Evolutionary conservation across 2,113 vertebrate species (phyloP), one percentile per base, ranked within the genome.

Genomic region (Bubo blakistoni): DNA sequence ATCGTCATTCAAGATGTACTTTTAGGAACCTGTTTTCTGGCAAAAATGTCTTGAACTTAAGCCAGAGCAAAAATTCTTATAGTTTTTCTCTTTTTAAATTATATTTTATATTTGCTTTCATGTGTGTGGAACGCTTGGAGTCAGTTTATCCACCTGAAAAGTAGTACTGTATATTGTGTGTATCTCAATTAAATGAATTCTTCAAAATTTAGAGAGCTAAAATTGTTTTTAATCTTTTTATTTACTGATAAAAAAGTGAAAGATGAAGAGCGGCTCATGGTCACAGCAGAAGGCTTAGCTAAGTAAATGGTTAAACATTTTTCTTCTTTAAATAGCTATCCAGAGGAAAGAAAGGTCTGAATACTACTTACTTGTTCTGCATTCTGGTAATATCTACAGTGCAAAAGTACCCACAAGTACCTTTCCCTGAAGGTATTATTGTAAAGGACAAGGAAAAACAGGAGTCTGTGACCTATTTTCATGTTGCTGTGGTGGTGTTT

Each of bases 21-120:
- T 94, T 90, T 86, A 94, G 42, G 85, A 97, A 94, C 94, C 80
- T 86, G 36, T 78, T 88, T 97, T 46, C 70, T 90, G 72, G 20
- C 24, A 83, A 42, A 94, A 84, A 74, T 24, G 24, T 82, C 8
- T 27, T 81, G 17, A 89, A 82, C 11, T 29, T 88, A 73, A 95
- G 47, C 26, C 6, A 46, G 42, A 16, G n/a, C 22, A 62, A 84
- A 79, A 91, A 32, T 42, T 67, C 5, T 47, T 25, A 34, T 91
- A 38, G n/a, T 71, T 70, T 78, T 92, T 55, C 5, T 62, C 14
- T 42, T 77, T 67, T 90, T 25, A 73, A n/a, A 16, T 92, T 66
- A 59, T 14, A 17, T 81, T 92, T 71, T 52, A 7, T 86, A 9
- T 86, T 66, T 92, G 5, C 14, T 81, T 7, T n/a, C 10, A 10